A percentile compares a stretch with the other conserved stretches of the same genome.
phyloP scores from a whole-genome alignment of 2,888 invertebrate genomes.

The Oxycera nigricornis region DNA sequence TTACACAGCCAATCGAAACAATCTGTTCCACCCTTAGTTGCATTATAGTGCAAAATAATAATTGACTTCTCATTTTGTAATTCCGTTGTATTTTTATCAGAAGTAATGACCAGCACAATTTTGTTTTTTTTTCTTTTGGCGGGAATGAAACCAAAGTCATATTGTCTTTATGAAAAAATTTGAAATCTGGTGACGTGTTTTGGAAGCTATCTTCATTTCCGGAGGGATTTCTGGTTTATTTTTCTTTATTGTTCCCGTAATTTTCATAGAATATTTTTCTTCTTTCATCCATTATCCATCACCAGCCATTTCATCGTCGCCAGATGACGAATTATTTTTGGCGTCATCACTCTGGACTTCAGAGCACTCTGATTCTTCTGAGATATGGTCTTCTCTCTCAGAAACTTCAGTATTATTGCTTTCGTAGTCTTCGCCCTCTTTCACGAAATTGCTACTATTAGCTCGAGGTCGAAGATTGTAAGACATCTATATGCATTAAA shows the following conservation, averaged over 20 bases:
- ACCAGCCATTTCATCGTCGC: not conserved
- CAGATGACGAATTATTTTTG: not conserved
- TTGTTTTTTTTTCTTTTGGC: not conserved
- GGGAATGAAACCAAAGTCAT: not conserved
- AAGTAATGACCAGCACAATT: not conserved
- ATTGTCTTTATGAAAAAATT: not conserved
- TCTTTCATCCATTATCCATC: not conserved
- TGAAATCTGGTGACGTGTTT: not conserved
- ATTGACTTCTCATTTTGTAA: not conserved
- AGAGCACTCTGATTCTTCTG: not conserved
- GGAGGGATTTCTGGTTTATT: not conserved
- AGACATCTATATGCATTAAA: not conserved
- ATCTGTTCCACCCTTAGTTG: no score
- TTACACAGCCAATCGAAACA: not conserved
- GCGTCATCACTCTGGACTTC: constrained; percentile 1
- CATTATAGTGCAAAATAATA: not conserved
- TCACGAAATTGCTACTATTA: not conserved
- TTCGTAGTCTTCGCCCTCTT: not conserved
- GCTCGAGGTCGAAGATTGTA: not conserved
- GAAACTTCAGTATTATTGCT: constrained; percentile 1
- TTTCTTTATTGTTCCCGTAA: not conserved
- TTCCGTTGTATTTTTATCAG: not conserved
- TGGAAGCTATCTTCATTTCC: constrained; percentile 2
- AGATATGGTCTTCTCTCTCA: not conserved
- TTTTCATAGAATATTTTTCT: not conserved